Evolutionary conservation across 1,140 invertebrate genomes (phyloP), one percentile per base, ranked within the genome.

Genomic region (Nomia melanderi): DNA sequence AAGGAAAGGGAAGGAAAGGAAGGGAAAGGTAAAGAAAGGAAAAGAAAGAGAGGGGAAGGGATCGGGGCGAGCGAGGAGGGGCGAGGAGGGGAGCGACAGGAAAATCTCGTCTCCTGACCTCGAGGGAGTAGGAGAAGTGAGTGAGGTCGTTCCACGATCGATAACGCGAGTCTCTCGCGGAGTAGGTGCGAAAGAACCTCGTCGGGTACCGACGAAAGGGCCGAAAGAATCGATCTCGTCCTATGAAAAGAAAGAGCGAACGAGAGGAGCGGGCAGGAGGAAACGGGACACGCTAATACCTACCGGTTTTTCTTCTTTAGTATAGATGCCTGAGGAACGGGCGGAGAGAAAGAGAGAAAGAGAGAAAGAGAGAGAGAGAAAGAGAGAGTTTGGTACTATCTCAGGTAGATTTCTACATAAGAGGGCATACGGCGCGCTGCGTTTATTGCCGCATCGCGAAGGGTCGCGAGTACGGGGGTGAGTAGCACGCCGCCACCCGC

Each of bases 61-160:
- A 20, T n/a, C n/a, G 14, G 6, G 12, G 12, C 12, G 41, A 20
- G 14, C 14, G 20, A 5, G 20, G 41, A 44, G 20, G 6, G 7
- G 25, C 14, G 14, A 39, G 33, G n/a, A 31, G 56, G 44, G 41
- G 41, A 66, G 65, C 25, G 67, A 71, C 50, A 54, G 64, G 78
- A 72, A 84, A 85, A 85, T 85, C 79, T 78, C 78, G 63, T 79
- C 77, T 84, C 69, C 82, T 85, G 83, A 85, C 82, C 83, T 85
- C 82, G 74, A 85, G 79, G 71, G 67, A 80, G 73, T 79, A 85
- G 75, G 76, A 80, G 78, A 81, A 63, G 78, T 77, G 80, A 84
- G 78, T 69, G 80, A 85, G 82, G 84, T 82, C 67, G 85, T 83
- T 80, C 75, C 62, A 66, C 75, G 80, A 87, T 86, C 84, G 86